These are phyloP conservation scores for Ianthella basta DNA, from an alignment of 37 sponge, comb jelly and placozoan species.

Conservation along the genomic window DNA sequence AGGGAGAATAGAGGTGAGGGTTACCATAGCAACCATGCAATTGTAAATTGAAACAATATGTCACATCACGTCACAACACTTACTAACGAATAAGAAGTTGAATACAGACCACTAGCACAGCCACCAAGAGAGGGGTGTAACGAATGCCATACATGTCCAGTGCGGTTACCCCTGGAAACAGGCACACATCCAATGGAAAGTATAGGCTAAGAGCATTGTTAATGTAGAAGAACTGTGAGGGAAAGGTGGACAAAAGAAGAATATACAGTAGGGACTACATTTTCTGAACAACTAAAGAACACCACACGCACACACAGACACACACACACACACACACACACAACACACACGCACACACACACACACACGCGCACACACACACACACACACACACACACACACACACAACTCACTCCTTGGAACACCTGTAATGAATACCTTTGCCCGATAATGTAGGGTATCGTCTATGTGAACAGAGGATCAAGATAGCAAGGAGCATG, in stretches of 20 bases:
- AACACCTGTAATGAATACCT: neutral
- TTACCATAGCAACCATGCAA: no score
- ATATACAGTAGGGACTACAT: no score
- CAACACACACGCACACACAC: conserved; percentile 37
- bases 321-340: neutral
- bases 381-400: no score
- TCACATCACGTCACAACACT: neutral
- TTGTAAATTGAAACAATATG: no score
- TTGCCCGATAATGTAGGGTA: neutral
- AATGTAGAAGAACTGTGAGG: conserved; percentile 61
- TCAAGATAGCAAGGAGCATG: neutral
- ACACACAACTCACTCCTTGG: conserved; percentile 13
- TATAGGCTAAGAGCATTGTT: conserved; percentile 59
- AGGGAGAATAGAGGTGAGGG: neutral
- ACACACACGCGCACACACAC: conserved; percentile 18
- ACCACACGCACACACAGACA: neutral
- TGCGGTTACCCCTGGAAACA: conserved; percentile 49
- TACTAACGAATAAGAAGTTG: neutral
- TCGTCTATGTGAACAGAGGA: neutral
- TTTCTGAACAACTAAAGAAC: neutral
- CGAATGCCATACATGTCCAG: conserved; percentile 52
- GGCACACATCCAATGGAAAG: conserved; percentile 80
- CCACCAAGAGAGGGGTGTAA: conserved; percentile 53
- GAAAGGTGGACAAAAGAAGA: neutral
- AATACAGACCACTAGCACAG: neutral